Base-by-base conservation (phyloP, 2,113 vertebrate species). In the Cisticola juncidis region DNA sequence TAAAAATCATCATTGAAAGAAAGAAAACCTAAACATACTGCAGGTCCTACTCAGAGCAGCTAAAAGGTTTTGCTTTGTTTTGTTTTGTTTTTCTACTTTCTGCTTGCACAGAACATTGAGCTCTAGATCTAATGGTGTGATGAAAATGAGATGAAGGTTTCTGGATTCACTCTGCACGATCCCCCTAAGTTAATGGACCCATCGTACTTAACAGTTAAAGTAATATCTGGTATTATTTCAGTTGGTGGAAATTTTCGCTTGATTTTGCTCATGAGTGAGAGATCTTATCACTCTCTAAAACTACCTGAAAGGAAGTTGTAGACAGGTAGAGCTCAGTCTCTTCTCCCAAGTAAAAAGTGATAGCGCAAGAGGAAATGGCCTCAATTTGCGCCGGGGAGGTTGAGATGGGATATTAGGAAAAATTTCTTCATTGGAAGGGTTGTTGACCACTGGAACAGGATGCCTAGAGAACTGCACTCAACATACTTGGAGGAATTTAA, bases 371-470 rank as follows among this genome's bases (percentile, higher is more conserved):
- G 6, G 14, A 86, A 83, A 72, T 17, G 9, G 22, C 57, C 33
- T 68, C 25, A 66, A 45, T 6, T 62, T 64, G 28, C 0, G 0
- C 11, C 7, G 36, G 7, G 12, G 20, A 50, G 7, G 11, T 14
- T 83, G 44, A 74, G 36, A 23, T 26, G 20, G 14, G 20, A 19
- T 54, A 31, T 54, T n/a, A 47, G 20, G 22, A 77, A 64, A 89
- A 58, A n/a, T 4, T 24, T 38, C 2, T 62, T 57, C 9, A 17
- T 44, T 13, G 11, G 31, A 71, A 58, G 10, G 5, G 7, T 29
- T 77, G 3, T 20, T n/a, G 50, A 44, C 6, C 22, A n/a, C 6
- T 68, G 25, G 14, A 72, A 38, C 5, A 45, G 48, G 38, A 31
- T 82, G 60, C 6, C 36, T 15, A 18, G 56, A 40, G 15, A 80